phyloP scores from a whole-genome alignment of 2,888 invertebrate genomes.

The Zygaena filipendulae region DNA sequence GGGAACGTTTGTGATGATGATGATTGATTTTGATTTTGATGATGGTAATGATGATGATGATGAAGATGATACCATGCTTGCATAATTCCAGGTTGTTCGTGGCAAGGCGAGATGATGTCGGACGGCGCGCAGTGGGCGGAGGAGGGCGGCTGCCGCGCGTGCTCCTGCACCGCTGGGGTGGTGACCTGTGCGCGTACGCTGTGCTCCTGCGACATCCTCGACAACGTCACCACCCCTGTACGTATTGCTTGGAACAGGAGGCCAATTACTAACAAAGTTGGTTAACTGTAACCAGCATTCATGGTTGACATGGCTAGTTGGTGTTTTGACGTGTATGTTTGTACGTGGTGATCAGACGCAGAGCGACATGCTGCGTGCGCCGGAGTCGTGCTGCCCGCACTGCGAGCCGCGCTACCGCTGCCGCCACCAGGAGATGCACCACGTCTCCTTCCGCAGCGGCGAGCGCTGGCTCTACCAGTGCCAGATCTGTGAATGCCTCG shows the following conservation, averaged over 20 bases:
- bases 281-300: no score
- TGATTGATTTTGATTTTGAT: no score
- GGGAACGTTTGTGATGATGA: no score
- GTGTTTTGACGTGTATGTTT: no score
- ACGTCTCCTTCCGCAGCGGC: slow-evolving; percentile 81
- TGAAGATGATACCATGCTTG: background rate
- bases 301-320: no score
- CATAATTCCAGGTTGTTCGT: slow-evolving; percentile 73
- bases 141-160: slow-evolving; percentile 55
- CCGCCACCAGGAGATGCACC: slow-evolving; percentile 81
- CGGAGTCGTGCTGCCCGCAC: slow-evolving; percentile 81
- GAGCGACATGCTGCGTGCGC: no score
- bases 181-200: slow-evolving; percentile 74
- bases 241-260: no score
- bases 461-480: slow-evolving; percentile 93
- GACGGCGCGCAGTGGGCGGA: slow-evolving; percentile 68
- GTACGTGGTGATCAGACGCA: background rate
- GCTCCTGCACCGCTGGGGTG: slow-evolving; percentile 67
- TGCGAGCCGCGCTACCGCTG: slow-evolving; percentile 81
- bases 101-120: slow-evolving; percentile 72
- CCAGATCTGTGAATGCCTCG: slow-evolving; percentile 91
- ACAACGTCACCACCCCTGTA: slow-evolving; percentile 35
- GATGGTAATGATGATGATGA: no score
- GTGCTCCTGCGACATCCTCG: slow-evolving; percentile 73
- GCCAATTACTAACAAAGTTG: background rate